Percentiles rank a stretch among this genome's conserved stretches.
Evolutionary conservation across 1,140 invertebrate species (phyloP).

Genomic region (Apis dorsata): DNA sequence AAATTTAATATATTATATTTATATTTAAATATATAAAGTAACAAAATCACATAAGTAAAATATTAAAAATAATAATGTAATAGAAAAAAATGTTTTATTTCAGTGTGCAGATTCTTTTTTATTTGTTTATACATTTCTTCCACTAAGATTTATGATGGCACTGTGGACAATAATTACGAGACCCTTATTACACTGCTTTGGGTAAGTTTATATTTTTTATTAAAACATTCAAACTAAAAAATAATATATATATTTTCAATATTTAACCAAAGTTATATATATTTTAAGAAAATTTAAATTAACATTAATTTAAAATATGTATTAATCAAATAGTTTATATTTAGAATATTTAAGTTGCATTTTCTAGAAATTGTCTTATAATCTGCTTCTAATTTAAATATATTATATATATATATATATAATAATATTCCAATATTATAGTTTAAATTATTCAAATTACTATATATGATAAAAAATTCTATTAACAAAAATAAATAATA

Average conservation of each 20-base stretch:
- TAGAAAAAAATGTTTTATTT: conserved; percentile 56
- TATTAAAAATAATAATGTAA: neutral
- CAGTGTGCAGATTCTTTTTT: conserved; percentile 98
- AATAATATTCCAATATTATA: no score
- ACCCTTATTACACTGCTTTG: conserved; percentile 86
- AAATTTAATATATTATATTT: neutral
- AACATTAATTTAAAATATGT: no score
- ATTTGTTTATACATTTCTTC: conserved; percentile 98
- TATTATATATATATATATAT: no score
- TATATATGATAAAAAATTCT: no score
- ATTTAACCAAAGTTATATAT: neutral
- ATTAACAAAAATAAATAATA: no score
- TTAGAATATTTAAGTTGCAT: no score
- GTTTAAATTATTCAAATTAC: no score
- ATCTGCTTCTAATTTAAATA: no score
- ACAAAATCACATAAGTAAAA: neutral
- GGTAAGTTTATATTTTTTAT: conserved; percentile 79
- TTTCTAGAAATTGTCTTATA: no score
- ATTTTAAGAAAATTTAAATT: neutral
- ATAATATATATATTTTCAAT: neutral
- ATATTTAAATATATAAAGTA: neutral
- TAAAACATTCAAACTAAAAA: conserved; percentile 4
- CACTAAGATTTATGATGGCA: conserved; percentile 93
- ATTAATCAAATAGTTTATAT: no score
- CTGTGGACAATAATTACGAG: conserved; percentile 89